These are phyloP conservation scores for Diarsia mendica DNA, from an alignment of 2,888 invertebrate genomes.

Conservation along the genomic window DNA sequence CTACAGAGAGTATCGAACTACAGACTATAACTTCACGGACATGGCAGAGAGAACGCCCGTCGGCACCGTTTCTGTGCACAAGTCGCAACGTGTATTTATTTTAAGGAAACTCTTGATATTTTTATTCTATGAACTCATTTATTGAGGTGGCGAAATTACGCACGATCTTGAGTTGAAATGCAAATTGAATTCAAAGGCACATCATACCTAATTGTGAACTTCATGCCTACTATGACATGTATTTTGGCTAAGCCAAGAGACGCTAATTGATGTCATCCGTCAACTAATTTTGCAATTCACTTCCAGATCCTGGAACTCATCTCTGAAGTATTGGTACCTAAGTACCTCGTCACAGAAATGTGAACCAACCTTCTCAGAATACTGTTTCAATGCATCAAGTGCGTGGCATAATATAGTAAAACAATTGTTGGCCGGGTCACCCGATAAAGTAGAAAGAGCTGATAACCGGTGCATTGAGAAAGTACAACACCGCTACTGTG, in stretches of 20 bases:
- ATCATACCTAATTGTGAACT: conserved; percentile 12
- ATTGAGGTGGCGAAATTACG: conserved; percentile 48
- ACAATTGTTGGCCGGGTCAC: conserved; percentile 82
- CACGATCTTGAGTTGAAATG: conserved; percentile 41
- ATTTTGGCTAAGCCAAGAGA: conserved; percentile 5
- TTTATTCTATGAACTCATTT: conserved; percentile 55
- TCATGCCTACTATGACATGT: conserved; percentile 10
- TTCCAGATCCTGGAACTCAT: conserved; percentile 37
- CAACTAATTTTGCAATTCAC: conserved; percentile 34
- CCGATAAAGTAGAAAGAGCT: conserved; percentile 81
- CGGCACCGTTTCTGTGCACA: conserved; percentile 51
- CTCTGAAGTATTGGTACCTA: conserved; percentile 7
- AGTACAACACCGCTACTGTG: conserved; percentile 75
- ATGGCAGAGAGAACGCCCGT: conserved; percentile 43
- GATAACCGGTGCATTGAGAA: conserved; percentile 84
- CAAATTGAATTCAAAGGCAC: conserved; percentile 38
- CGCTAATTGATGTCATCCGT: conserved; percentile 40
- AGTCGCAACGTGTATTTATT: conserved; percentile 57
- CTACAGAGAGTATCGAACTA: conserved; percentile 44
- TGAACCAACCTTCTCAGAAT: conserved; percentile 70
- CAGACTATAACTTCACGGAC: conserved; percentile 49
- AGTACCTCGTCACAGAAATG: conserved; percentile 16
- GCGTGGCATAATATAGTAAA: conserved; percentile 70
- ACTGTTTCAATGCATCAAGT: conserved; percentile 70
- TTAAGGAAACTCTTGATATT: conserved; percentile 61